Conservation (phyloP, 1,140 invertebrate species). For the Drosophila nikananu region DNA sequence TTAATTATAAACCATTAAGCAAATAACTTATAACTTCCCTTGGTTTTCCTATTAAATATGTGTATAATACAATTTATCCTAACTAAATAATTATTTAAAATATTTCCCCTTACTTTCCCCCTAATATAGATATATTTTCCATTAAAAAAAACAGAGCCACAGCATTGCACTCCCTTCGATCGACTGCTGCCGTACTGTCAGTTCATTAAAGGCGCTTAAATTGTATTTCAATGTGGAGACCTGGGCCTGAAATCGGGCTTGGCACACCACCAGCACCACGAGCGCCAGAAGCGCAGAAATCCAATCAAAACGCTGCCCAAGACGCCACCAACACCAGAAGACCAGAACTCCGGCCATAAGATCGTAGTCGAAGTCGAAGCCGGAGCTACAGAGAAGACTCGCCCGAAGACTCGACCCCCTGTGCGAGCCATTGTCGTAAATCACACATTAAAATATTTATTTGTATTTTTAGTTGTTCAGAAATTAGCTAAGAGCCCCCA, state of each 20-base stretch:
- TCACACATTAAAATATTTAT: constrained; percentile 85
- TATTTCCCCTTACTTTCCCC: not conserved
- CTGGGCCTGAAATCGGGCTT: constrained; percentile 29
- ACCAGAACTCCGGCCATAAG: constrained; percentile 10
- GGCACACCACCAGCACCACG: constrained; percentile 29
- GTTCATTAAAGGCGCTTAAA: constrained; percentile 83
- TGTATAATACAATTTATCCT: too few relatives aligned
- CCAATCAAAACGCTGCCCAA: constrained; percentile 81
- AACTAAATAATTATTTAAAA: not conserved
- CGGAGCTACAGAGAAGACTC: not conserved
- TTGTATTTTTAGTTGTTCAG: constrained; percentile 85
- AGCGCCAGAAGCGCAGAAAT: constrained; percentile 84
- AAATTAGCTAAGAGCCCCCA: constrained; percentile 84
- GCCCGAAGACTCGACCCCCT: constrained; percentile 66
- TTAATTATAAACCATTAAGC: not conserved
- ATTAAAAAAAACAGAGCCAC: not conserved
- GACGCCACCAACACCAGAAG: constrained; percentile 51
- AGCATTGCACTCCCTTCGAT: not conserved
- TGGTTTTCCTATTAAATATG: not conserved
- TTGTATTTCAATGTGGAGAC: constrained; percentile 64
- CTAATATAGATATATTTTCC: not conserved
- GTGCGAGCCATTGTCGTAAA: constrained; percentile 84
- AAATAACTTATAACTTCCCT: not conserved
- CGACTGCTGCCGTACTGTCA: constrained; percentile 19
- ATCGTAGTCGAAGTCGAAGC: constrained; percentile 12